Percentiles rank a stretch among this genome's conserved stretches.
Conservation (phyloP, 2,797 vertebrate genomes). For the Schizopygopsis malacanthus region DNA sequence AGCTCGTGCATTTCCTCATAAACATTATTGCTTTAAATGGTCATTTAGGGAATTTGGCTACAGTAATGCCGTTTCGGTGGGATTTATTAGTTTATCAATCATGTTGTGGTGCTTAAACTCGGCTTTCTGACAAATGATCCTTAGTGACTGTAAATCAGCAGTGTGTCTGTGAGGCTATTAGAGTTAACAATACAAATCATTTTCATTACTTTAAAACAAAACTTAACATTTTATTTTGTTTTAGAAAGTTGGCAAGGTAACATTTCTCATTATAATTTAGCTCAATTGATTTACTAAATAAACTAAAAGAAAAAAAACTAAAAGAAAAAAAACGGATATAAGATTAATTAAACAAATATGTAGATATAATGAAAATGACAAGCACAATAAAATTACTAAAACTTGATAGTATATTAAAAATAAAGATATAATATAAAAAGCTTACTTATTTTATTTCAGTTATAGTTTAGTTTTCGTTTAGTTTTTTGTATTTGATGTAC, state of each 20-base stretch:
- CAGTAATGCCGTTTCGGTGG: neutral
- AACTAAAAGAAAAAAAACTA: too few relatives aligned
- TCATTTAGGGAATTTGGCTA: slow-evolving; percentile 6
- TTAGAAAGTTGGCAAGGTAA: neutral
- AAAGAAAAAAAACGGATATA: too few relatives aligned
- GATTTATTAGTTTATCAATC: slow-evolving; percentile 27
- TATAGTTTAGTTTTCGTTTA: too few relatives aligned
- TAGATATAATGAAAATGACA: neutral
- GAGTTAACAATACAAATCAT: neutral
- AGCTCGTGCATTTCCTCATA: neutral
- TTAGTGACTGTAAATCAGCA: neutral
- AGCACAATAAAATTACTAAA: neutral
- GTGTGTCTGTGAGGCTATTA: neutral
- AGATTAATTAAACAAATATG: neutral
- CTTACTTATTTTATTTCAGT: too few relatives aligned
- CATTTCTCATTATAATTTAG: neutral
- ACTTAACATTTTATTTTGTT: neutral
- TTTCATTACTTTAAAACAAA: neutral
- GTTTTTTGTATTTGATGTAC: too few relatives aligned
- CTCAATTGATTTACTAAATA: neutral
- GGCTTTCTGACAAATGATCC: neutral
- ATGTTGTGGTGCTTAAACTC: neutral
- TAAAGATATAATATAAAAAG: too few relatives aligned
- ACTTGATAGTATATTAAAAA: neutral
- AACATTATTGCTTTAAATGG: slow-evolving; percentile 4